A percentile compares a stretch with the other conserved stretches of the same genome.
Conservation (phyloP, 2,888 invertebrate species). For the Megaustenia siamemsis region DNA sequence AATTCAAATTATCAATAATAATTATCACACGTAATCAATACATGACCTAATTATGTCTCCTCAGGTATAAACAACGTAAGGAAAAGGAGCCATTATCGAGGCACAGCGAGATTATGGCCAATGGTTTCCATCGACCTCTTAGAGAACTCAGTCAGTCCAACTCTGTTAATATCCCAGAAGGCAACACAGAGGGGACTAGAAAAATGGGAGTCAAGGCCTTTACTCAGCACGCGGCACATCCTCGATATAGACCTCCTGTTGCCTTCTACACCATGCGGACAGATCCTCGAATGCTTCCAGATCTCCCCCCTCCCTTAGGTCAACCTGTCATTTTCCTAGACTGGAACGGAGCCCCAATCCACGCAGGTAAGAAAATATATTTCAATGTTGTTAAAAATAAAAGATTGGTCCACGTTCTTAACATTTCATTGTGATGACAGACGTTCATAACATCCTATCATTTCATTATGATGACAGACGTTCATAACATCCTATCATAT, state of each 20-base stretch:
- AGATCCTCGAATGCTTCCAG: constrained; percentile 46
- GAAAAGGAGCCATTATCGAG: background rate
- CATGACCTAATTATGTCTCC: too few relatives aligned
- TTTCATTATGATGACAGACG: too few relatives aligned
- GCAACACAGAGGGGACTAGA: background rate
- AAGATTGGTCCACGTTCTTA: too few relatives aligned
- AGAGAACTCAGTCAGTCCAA: background rate
- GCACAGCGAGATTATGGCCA: background rate
- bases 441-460: too few relatives aligned
- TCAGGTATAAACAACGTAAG: background rate
- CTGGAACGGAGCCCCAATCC: background rate
- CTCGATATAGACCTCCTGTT: constrained; percentile 49
- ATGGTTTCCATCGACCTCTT: constrained; percentile 3
- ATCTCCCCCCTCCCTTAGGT: constrained; percentile 36
- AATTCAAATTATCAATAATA: too few relatives aligned
- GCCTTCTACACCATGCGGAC: constrained; percentile 57
- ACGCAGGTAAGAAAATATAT: background rate
- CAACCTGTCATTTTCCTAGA: constrained; percentile 56
- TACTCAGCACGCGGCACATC: constrained; percentile 50
- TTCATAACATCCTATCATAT: too few relatives aligned
- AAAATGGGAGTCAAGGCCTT: constrained; percentile 33
- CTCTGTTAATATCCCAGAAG: background rate
- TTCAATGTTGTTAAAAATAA: too few relatives aligned
- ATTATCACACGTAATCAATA: too few relatives aligned
- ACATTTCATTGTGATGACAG: too few relatives aligned